These are phyloP conservation scores for Dipodomys stephensi DNA, from an alignment of 2,113 vertebrate species.

Conservation along the genomic window DNA sequence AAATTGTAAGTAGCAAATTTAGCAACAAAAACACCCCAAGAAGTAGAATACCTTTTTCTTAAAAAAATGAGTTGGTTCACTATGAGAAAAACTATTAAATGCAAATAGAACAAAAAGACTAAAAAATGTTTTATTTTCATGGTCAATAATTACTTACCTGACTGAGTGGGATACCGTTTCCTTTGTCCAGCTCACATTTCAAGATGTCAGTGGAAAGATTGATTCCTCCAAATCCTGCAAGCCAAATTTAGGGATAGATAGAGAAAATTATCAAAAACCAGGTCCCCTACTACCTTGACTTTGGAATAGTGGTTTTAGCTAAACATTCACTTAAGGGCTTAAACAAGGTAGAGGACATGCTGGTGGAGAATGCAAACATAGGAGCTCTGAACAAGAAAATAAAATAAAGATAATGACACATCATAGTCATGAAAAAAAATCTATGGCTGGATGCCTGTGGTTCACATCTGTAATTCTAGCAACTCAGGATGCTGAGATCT, in stretches of 20 bases:
- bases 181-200: background rate
- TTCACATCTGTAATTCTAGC: too few species aligned
- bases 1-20: conserved; percentile 14
- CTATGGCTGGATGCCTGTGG: background rate
- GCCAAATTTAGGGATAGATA: conserved; percentile 39
- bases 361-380: conserved; percentile 17
- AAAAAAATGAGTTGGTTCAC: conserved; percentile 8
- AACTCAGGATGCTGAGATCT: too few species aligned
- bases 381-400: background rate
- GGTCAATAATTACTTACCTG: conserved; percentile 15
- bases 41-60: background rate
- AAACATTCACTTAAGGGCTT: background rate
- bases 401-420: background rate
- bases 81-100: conserved; percentile 14
- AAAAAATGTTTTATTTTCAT: conserved; percentile 24
- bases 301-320: background rate
- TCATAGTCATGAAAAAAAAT: background rate
- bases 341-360: background rate
- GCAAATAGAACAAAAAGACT: conserved; percentile 5
- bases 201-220: background rate
- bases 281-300: background rate
- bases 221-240: conserved; percentile 43
- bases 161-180: background rate
- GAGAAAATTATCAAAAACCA: background rate
- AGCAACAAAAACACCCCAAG: background rate